A percentile compares a stretch with the other conserved stretches of the same genome.
These are phyloP conservation scores for Macropis europaea DNA, from an alignment of 2,888 invertebrate species.

Conservation along the genomic window DNA sequence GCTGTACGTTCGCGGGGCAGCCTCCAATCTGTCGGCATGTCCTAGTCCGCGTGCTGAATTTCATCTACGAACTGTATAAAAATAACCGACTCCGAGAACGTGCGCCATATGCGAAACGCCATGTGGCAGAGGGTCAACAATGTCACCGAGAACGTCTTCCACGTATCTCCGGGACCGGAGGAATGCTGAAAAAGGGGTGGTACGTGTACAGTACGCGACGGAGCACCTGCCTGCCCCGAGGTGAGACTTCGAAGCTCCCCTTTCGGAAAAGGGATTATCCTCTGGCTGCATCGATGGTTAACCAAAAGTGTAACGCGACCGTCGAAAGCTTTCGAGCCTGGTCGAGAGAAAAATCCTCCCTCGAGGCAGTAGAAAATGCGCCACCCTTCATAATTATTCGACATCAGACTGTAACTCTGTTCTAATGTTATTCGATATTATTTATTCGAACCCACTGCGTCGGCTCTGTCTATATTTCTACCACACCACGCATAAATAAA, in stretches of 20 bases:
- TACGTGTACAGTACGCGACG: constrained; percentile 5
- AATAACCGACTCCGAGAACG: constrained; percentile 41
- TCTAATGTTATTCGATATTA: no score
- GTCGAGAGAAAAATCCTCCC: constrained; percentile 36
- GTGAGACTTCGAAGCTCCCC: constrained; percentile 44
- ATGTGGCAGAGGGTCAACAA: constrained; percentile 63
- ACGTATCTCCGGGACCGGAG: constrained; percentile 20
- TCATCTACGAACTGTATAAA: constrained; percentile 51
- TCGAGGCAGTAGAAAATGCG: not conserved
- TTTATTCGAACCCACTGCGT: no score
- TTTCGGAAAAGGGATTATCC: constrained; percentile 55
- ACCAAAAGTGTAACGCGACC: constrained; percentile 52
- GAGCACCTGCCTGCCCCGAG: constrained; percentile 63
- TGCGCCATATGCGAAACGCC: constrained; percentile 63
- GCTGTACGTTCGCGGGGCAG: constrained; percentile 49
- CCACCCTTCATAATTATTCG: no score
- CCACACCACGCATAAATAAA: no score
- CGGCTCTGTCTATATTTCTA: no score
- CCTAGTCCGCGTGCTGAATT: constrained; percentile 52
- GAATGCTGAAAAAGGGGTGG: constrained; percentile 39
- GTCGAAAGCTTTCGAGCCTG: constrained; percentile 33
- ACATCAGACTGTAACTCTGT: no score
- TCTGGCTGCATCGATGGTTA: constrained; percentile 44
- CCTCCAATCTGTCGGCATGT: constrained; percentile 55
- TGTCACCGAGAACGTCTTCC: constrained; percentile 54